Percentiles rank a stretch among this genome's conserved stretches.
Evolutionary conservation across 1,140 invertebrate genomes (phyloP).

Genomic region (Caerostris extrusa): DNA sequence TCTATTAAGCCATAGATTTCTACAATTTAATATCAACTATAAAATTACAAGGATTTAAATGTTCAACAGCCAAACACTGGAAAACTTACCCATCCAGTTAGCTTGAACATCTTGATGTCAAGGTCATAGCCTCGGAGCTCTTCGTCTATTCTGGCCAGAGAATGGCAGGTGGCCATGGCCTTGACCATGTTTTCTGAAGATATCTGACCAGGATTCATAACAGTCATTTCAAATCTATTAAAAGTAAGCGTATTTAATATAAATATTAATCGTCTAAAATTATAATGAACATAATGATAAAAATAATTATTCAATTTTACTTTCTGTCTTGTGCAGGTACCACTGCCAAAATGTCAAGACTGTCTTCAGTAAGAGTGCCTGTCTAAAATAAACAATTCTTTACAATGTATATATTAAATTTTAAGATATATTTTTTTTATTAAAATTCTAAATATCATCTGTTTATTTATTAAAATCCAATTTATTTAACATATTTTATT

Average conservation of each 20-base stretch:
- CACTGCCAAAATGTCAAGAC: constrained; percentile 93
- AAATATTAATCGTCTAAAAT: background rate
- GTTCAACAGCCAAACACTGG: no score
- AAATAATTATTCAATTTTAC: constrained; percentile 46
- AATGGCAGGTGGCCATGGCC: constrained; percentile 90
- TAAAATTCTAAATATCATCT: no score
- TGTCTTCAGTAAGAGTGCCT: constrained; percentile 97
- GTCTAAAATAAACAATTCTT: constrained; percentile 85
- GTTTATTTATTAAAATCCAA: no score
- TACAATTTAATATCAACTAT: no score
- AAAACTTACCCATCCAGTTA: constrained; percentile 81
- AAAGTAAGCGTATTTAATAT: background rate
- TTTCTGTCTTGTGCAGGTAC: constrained; percentile 84
- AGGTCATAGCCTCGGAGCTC: constrained; percentile 90
- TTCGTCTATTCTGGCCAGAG: constrained; percentile 89
- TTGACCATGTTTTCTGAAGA: background rate
- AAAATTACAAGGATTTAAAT: no score
- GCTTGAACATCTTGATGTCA: constrained; percentile 93
- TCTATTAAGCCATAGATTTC: no score
- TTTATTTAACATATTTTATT: no score
- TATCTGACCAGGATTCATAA: background rate
- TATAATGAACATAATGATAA: background rate
- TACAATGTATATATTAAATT: no score
- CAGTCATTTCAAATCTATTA: constrained; percentile 38
- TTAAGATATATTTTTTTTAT: no score